These are phyloP conservation scores for Mnemiopsis leidyi DNA, from an alignment of 37 sponge, comb jelly and placozoan genomes.

Conservation along the genomic window DNA sequence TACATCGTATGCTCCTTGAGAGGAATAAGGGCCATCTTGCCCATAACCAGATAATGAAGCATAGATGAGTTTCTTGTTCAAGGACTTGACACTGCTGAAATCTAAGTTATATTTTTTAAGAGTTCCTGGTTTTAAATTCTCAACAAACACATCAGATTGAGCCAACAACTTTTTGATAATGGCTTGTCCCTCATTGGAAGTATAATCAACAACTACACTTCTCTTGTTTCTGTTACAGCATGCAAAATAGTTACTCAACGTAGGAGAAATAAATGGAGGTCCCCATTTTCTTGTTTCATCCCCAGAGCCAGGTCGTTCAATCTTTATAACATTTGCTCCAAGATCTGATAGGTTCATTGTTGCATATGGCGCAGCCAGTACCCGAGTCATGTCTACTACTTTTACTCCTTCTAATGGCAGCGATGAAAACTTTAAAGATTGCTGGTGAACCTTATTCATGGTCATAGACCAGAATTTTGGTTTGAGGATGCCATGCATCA, in stretches of 20 bases:
- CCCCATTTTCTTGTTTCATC: conserved; percentile 83
- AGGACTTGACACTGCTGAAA: conserved; percentile 52
- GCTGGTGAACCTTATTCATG: background rate
- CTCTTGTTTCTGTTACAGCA: conserved; percentile 82
- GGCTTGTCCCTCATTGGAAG: conserved; percentile 63
- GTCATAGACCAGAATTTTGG: background rate
- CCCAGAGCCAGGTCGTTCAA: conserved; percentile 74
- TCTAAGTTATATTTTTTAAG: conserved; percentile 70
- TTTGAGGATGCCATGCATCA: background rate
- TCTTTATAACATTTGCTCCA: conserved; percentile 81
- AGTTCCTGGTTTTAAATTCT: conserved; percentile 78
- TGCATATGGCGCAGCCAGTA: conserved; percentile 81
- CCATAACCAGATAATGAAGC: conserved; percentile 84
- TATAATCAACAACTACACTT: conserved; percentile 75
- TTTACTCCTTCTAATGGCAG: conserved; percentile 18
- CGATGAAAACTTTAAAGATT: background rate
- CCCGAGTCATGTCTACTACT: conserved; percentile 66
- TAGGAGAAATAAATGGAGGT: conserved; percentile 73
- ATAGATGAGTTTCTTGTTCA: conserved; percentile 71
- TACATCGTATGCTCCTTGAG: conserved; percentile 76
- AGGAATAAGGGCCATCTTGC: conserved; percentile 71
- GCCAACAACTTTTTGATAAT: conserved; percentile 70
- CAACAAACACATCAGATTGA: conserved; percentile 71
- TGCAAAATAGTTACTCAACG: conserved; percentile 75
- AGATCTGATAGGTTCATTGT: conserved; percentile 80